Base-by-base conservation (phyloP, 2,113 vertebrate genomes). In the Terrapene triunguis region DNA sequence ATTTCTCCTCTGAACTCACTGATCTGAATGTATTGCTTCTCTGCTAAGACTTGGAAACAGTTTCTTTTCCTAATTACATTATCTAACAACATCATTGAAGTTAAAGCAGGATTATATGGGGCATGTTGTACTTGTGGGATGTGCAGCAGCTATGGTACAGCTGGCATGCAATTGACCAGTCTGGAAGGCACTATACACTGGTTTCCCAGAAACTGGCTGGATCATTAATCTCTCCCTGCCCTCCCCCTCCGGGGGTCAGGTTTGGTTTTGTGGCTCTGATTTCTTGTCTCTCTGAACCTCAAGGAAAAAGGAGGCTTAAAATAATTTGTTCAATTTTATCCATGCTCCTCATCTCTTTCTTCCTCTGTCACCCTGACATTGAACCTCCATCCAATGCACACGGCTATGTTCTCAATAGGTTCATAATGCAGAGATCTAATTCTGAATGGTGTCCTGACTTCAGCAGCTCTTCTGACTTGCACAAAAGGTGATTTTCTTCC, bases 371-470 rank as follows among this genome's bases (percentile, higher is more conserved):
- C 12, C 80, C 22, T 87, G 13, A 17, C 22, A 32, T 47, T 25
- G 0, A 16, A 3, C 29, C 5, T 5, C 11, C 0, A 1, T 51
- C 50, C 17, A 62, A 54, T 55, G 22, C 12, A 3, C 19, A 6
- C 2, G 27, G 4, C 8, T 32, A 4, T 38, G 65, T 5, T 79
- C 81, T 48, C 35, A 82, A 79, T 76, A 51, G 54, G 92, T 59
- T 24, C 38, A 55, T 47, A 51, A 5, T 3, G 5, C 1, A 27
- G 25, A 13, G 4, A 3, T 55, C 12, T 88, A 1, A 8, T 51
- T 81, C 27, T 87, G 32, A 54, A 69, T 82, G 87, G 32, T 65
- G 6, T 16, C 48, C 80, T 69, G 42, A 32, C 65, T 72, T 72
- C 57, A 62, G 19, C 16, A 72, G n/a, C n/a, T 21, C 65, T 38